Conservation (phyloP, 2,888 invertebrate species). For the Chalcosyrphus nemorum region DNA sequence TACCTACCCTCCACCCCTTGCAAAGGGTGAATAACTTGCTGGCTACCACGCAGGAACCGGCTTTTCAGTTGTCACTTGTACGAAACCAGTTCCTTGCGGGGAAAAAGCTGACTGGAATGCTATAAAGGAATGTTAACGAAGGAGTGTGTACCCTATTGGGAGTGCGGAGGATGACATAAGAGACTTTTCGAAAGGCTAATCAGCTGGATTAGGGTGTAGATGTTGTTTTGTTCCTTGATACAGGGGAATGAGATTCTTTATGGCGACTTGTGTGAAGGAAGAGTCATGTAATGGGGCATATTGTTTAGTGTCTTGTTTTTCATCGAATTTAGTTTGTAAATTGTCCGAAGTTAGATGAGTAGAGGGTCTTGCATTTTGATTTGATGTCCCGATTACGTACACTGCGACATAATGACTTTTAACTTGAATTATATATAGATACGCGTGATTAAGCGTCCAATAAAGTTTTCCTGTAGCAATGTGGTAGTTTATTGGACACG, state of each 20-base stretch:
- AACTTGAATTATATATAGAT: too few relatives aligned
- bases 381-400: too few relatives aligned
- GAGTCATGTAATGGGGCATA: too few relatives aligned
- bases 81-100: constrained; percentile 52
- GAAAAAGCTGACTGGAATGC: constrained; percentile 42
- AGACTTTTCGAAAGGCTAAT: background rate
- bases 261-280: too few relatives aligned
- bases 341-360: too few relatives aligned
- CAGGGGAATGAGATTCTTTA: background rate
- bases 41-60: constrained; percentile 69
- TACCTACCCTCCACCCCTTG: background rate
- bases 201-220: background rate
- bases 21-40: constrained; percentile 12
- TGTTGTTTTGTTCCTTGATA: background rate
- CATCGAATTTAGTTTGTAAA: background rate
- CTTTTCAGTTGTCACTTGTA: constrained; percentile 62
- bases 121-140: constrained; percentile 4
- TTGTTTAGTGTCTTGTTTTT: too few relatives aligned
- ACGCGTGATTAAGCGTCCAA: too few relatives aligned
- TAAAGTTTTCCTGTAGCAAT: too few relatives aligned
- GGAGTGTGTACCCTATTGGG: constrained; percentile 3
- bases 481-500: too few relatives aligned
- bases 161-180: background rate
- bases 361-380: too few relatives aligned
- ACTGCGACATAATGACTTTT: too few relatives aligned